Evolutionary conservation across 2,797 vertebrate genomes (phyloP), one percentile per base, ranked within the genome.

Genomic region (Pseudochirops cupreus): DNA sequence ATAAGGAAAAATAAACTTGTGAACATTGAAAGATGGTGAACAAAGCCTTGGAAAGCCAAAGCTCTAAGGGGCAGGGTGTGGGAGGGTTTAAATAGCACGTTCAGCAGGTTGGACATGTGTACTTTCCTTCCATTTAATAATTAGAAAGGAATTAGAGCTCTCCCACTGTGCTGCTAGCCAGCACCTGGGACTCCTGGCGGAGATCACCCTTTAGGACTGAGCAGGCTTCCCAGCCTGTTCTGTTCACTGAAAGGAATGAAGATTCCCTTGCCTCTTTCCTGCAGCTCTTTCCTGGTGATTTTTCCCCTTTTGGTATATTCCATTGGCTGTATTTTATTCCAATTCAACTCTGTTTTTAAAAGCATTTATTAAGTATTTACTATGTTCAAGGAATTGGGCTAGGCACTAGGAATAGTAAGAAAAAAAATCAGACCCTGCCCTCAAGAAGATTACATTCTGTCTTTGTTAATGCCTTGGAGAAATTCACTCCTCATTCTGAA

Each of bases 41-140:
- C 96, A 97, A 96, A 96, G 91, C 91, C 92, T 92, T 95, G 90
- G 74, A 91, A 87, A 56, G 89, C 93, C 46, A 94, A 94, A 95
- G 91, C 91, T 96, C 94, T 82, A 16, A 93, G 95, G 96, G 95
- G 97, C 95, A 96, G 96, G 98, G 96, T 95, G 97, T 96, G 95
- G 97, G 96, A 39, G 96, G 91, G 29, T 62, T 90, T 90, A 82
- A 95, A 58, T 39, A 39, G 95, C 74, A 0, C 29, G 95, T 67
- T 95, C 21, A 57, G 93, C 97, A 97, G 95, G 94, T 94, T 91
- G 56, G 96, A 92, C 93, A 74, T 96, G 87, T 97, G 96, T 56
- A 91, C 95, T 95, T 93, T 87, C 90, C 91, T 93, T 94, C 89
- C 93, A 52, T 94, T 96, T 96, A 90, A 96, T 93, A 92, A 95